Conservation (phyloP, 2,797 vertebrate genomes). For the Neopelma chrysocephalum region DNA sequence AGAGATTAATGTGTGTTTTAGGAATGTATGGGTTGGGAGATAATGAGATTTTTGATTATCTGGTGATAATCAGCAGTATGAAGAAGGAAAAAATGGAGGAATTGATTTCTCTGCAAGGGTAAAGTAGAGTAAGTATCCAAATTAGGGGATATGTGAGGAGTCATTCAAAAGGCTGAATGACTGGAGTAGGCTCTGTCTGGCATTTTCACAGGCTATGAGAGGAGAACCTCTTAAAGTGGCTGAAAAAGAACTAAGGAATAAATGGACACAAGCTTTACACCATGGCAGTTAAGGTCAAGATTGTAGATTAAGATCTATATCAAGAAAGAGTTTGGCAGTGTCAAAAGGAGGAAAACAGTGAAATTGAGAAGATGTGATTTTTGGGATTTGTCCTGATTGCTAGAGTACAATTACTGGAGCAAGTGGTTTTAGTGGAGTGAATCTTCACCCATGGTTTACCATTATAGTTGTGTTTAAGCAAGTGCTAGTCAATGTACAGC, state of each 20-base stretch:
- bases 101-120: background rate
- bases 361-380: background rate
- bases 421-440: background rate
- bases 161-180: background rate
- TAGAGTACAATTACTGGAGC: background rate
- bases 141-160: background rate
- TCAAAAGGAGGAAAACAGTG: background rate
- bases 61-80: background rate
- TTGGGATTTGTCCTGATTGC: background rate
- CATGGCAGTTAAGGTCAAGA: background rate
- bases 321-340: background rate
- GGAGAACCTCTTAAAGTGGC: background rate
- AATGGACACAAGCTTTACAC: background rate
- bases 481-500: background rate
- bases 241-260: background rate
- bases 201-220: background rate
- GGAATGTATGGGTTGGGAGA: background rate
- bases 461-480: background rate
- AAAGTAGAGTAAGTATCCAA: background rate
- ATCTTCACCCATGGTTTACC: background rate
- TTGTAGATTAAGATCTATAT: background rate
- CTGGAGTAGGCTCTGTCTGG: background rate
- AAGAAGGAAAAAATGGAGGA: background rate
- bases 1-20: background rate
- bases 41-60: background rate